Conservation (phyloP, 92 coral and sea anemone species). For the Heteractis magnifica region DNA sequence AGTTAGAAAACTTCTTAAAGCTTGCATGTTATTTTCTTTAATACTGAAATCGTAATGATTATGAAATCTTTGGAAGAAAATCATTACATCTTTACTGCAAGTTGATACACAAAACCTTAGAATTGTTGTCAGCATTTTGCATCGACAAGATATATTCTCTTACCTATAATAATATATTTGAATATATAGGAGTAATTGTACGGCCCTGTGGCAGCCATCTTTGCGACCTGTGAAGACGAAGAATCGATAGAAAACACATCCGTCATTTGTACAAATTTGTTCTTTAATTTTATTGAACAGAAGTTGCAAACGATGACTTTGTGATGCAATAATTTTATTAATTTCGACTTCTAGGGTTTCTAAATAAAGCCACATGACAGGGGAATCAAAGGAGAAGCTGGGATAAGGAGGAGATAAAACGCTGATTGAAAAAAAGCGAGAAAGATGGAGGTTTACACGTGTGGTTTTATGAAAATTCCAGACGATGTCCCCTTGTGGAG, state of each 20-base stretch:
- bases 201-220: constrained; percentile 99
- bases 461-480: constrained; percentile 7
- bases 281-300: background rate
- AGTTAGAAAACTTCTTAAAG: background rate
- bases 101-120: too few relatives aligned
- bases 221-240: constrained; percentile 44
- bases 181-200: constrained; percentile 98
- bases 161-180: constrained; percentile 99
- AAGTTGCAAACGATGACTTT: background rate
- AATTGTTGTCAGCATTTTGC: too few relatives aligned
- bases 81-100: too few relatives aligned
- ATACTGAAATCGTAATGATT: too few relatives aligned
- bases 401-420: background rate
- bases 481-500: constrained; percentile 14
- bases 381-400: background rate
- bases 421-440: background rate
- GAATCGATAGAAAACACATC: background rate
- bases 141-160: constrained; percentile 12
- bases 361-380: background rate
- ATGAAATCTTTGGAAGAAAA: too few relatives aligned
- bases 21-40: too few relatives aligned
- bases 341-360: background rate
- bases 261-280: constrained; percentile 6
- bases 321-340: background rate
- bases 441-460: constrained; percentile 10